These are phyloP conservation scores for Stenchaetothrips biformis DNA, from an alignment of 2,888 invertebrate genomes.

Conservation along the genomic window DNA sequence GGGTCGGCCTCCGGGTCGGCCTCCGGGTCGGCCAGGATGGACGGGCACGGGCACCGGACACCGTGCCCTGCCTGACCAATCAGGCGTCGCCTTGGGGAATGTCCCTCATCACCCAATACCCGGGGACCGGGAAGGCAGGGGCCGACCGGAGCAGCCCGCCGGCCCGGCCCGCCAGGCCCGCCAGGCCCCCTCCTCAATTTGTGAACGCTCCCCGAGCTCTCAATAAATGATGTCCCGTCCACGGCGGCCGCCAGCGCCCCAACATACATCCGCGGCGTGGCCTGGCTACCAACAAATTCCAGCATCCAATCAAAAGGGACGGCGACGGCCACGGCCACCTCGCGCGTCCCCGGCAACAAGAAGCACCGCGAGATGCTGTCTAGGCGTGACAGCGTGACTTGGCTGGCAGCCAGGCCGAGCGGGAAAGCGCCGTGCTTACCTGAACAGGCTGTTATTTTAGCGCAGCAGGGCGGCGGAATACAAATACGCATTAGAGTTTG, in stretches of 20 bases:
- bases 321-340: no score
- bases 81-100: constrained; percentile 19
- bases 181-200: constrained; percentile 12
- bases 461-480: neutral
- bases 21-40: neutral
- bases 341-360: no score
- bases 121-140: neutral
- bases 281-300: constrained; percentile 1
- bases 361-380: neutral
- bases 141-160: neutral
- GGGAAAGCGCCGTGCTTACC: neutral
- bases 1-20: neutral
- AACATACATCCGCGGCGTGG: no score
- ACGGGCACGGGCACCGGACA: neutral
- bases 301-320: constrained; percentile 4
- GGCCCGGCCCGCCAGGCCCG: neutral
- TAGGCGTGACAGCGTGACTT: neutral
- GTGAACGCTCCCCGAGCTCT: constrained; percentile 14
- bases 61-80: neutral
- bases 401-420: neutral
- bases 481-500: neutral
- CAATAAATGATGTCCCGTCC: constrained; percentile 19
- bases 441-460: neutral
- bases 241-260: neutral
- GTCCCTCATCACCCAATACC: constrained; percentile 21